Base-by-base conservation (phyloP, 23 tunicate species). In the Ascidia mentula region DNA sequence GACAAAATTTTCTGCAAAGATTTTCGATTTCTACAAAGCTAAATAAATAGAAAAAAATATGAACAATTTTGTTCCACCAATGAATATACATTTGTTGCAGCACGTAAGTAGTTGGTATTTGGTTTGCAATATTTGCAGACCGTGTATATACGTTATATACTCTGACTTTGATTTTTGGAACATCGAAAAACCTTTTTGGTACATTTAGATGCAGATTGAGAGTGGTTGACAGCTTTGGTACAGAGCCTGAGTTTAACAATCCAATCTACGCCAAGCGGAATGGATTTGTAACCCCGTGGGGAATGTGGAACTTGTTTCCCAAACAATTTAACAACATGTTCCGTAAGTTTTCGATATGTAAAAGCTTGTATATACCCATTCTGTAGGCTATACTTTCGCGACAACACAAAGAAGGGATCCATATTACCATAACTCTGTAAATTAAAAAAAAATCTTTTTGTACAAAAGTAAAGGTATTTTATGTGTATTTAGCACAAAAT, bases 311-410 rank as follows among this genome's bases (percentile, higher is more conserved):
- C 60, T 73, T 93, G 0, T 65, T 45, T 32, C 87, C 98, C 37
- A 88, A 88, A 40, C 98, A 93, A 40, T 93, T 93, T 46, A 85
- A 93, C 89, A 93, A 92, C 36, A 93, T 93, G 98, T 93, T 93
- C 70, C 98, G 98, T 93, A 34, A 88, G 98, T 88, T 42, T 53
- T 53, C 2, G 22, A 28, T 9, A 26, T 20, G 4, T 53, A 9
- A 53, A 53, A 9, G 13, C 65, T 20, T 5, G 7, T 53, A 20
- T 53, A 3, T 9, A 42, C 53, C 15, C 12, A 9, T 9, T 9
- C 12, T 9, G 15, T 15, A 12, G 53, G 15, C 53, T 15, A 15
- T 12, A 42, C 15, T 42, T 15, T 42, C 15, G 53, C 15, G 12
- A 12, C 15, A 15, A 15, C 15, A 9, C 53, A 42, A 42, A 42